Conservation (phyloP, 2,113 vertebrate species). For the Raphicerus campestris region DNA sequence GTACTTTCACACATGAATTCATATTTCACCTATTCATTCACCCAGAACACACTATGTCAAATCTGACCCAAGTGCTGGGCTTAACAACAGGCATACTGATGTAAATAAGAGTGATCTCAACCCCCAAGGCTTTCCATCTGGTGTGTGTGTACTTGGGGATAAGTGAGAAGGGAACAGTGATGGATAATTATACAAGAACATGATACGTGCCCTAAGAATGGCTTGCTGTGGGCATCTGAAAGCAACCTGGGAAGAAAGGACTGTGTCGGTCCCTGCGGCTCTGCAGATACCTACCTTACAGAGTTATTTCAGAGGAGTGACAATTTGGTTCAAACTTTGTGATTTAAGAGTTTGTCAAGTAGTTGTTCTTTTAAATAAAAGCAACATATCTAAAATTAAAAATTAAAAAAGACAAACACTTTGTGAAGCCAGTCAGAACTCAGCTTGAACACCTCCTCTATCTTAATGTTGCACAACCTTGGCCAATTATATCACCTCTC, state of each 20-base stretch:
- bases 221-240: background rate
- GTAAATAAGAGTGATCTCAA: background rate
- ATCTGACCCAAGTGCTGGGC: background rate
- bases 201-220: background rate
- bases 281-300: constrained; percentile 29
- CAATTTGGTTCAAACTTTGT: background rate
- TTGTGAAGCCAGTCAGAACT: background rate
- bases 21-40: background rate
- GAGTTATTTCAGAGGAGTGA: background rate
- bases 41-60: background rate
- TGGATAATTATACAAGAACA: background rate
- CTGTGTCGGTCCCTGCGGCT: background rate
- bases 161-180: background rate
- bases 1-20: background rate
- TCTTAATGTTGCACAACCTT: background rate
- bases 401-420: background rate
- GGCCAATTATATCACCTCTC: background rate
- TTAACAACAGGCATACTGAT: background rate
- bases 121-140: background rate
- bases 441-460: background rate
- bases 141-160: background rate
- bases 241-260: background rate
- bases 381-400: constrained; percentile 19
- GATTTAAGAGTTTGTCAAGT: constrained; percentile 43
- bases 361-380: constrained; percentile 68